Percentiles rank a stretch among this genome's conserved stretches.
These are phyloP conservation scores for Halisarca cf. caerulea DNA, from an alignment of 37 sponge, comb jelly and placozoan species.

Conservation along the genomic window DNA sequence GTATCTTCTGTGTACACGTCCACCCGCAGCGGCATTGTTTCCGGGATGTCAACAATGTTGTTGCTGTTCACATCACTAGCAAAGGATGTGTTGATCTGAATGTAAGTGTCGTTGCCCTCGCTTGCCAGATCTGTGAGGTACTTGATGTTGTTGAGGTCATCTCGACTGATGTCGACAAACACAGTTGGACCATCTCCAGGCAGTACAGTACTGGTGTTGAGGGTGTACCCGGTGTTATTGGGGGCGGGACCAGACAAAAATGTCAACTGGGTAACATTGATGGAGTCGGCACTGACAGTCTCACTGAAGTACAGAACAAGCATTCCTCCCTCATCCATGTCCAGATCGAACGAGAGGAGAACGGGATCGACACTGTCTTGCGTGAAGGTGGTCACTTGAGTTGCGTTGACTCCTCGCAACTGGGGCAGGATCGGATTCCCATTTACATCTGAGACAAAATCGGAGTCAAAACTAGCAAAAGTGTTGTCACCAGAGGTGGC, in stretches of 20 bases:
- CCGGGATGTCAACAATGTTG: conserved; percentile 38
- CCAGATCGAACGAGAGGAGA: conserved; percentile 57
- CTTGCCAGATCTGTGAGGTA: conserved; percentile 66
- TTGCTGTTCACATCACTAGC: conserved; percentile 72
- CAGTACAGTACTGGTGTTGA: conserved; percentile 31
- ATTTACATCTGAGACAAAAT: conserved; percentile 72
- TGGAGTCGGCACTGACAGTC: conserved; percentile 65
- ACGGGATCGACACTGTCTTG: conserved; percentile 49
- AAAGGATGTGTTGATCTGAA: conserved; percentile 42
- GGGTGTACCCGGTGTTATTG: conserved; percentile 33
- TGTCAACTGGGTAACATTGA: conserved; percentile 70
- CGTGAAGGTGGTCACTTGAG: conserved; percentile 50
- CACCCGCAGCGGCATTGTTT: conserved; percentile 42
- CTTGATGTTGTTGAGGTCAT: conserved; percentile 79
- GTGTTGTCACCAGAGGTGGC: conserved; percentile 50
- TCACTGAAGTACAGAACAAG: conserved; percentile 64
- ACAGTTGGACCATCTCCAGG: conserved; percentile 43
- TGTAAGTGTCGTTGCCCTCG: conserved; percentile 46
- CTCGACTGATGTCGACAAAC: conserved; percentile 51
- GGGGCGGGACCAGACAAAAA: conserved; percentile 41
- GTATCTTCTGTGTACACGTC: conserved; percentile 53
- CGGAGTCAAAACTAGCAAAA: conserved; percentile 44
- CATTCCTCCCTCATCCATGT: conserved; percentile 55
- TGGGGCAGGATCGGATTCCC: conserved; percentile 51
- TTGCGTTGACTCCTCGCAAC: conserved; percentile 34